These are phyloP conservation scores for Melinaea marsaeus DNA, from an alignment of 2,888 invertebrate genomes.

Conservation along the genomic window DNA sequence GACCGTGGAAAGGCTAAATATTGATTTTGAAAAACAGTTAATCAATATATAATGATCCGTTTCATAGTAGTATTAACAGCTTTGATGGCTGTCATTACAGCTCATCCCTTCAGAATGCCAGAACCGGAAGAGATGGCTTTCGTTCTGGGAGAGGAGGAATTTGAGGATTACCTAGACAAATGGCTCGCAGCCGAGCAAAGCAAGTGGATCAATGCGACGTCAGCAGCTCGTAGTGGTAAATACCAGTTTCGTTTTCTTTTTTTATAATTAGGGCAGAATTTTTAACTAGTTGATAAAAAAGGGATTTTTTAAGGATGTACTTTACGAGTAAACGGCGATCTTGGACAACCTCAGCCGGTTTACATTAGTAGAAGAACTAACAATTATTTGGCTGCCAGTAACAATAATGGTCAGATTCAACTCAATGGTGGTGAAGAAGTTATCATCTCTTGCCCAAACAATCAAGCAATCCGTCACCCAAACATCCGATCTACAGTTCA, in stretches of 20 bases:
- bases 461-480: constrained; percentile 53
- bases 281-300: neutral
- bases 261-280: neutral
- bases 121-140: constrained; percentile 60
- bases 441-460: constrained; percentile 55
- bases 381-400: constrained; percentile 48
- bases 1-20: neutral
- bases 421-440: constrained; percentile 54
- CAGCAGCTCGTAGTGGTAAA: constrained; percentile 48
- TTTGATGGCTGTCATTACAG: constrained; percentile 38
- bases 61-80: constrained; percentile 35
- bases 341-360: constrained; percentile 79
- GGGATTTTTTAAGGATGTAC: constrained; percentile 52
- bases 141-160: constrained; percentile 63
- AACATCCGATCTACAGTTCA: constrained; percentile 44
- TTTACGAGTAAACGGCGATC: constrained; percentile 67
- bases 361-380: constrained; percentile 60
- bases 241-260: neutral
- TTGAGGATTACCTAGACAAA: constrained; percentile 66
- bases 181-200: constrained; percentile 58
- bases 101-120: constrained; percentile 41
- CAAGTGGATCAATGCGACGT: constrained; percentile 43
- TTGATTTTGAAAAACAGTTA: neutral
- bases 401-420: constrained; percentile 53
- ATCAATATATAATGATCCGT: constrained; percentile 26